phyloP scores from a whole-genome alignment of 2,888 invertebrate species.

The Temnothorax ravouxi region DNA sequence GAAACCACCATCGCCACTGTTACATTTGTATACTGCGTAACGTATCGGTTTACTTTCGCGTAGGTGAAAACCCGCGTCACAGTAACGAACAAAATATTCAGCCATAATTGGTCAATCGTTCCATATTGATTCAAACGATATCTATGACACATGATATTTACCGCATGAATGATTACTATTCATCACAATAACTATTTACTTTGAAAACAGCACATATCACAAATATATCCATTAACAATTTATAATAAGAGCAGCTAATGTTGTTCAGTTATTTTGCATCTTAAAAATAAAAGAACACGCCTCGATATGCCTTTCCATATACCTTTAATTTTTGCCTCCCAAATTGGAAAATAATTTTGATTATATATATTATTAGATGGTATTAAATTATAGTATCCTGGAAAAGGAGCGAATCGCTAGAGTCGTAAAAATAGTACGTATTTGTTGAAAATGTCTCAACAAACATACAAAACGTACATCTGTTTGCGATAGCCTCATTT shows the following conservation, averaged over 20 bases:
- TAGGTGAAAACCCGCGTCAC: neutral
- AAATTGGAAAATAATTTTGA: neutral
- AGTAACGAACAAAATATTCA: neutral
- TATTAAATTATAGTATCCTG: constrained; percentile 15
- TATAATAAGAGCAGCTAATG: neutral
- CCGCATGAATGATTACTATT: neutral
- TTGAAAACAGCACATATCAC: neutral
- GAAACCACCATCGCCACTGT: constrained; percentile 61
- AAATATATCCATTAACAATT: neutral
- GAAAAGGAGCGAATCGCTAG: neutral
- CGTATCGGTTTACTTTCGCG: constrained; percentile 16
- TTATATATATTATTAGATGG: neutral
- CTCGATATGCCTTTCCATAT: neutral
- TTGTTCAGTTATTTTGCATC: neutral
- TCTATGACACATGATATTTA: neutral
- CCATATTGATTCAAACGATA: neutral
- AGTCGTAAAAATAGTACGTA: constrained; percentile 25
- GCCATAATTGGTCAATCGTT: constrained; percentile 14
- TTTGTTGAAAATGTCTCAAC: constrained; percentile 47
- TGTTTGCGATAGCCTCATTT: constrained; percentile 56
- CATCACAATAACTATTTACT: neutral
- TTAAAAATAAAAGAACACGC: neutral
- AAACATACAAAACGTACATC: constrained; percentile 46
- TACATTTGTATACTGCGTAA: constrained; percentile 22
- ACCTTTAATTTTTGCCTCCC: neutral